Evolutionary conservation across 2,888 invertebrate species (phyloP), one percentile per base, ranked within the genome.

Genomic region (Tinea pellionella): DNA sequence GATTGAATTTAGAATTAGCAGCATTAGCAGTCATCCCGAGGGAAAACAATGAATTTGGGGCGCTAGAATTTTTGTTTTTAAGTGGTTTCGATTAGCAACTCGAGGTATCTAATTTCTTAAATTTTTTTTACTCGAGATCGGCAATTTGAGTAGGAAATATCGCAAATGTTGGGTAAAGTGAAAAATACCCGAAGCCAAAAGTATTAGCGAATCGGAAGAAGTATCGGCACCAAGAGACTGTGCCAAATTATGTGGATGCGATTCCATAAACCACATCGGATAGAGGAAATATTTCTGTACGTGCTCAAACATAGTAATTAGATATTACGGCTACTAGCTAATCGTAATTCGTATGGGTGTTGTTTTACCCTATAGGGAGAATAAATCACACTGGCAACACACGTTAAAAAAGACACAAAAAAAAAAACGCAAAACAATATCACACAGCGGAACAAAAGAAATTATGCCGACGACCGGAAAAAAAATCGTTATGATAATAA

Each of bases 291-390:
- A 72, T 67, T 74, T 73, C 68, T 68, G 82, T 82, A 85, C 87
- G 87, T 87, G 87, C 84, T 74, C 74, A 73, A 75, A 76, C 87
- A 87, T 86, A 85, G 82, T 86, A 86, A 86, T 87, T 86, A 87
- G 84, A 86, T 87, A 87, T 86, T 86, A 86, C 79, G 75, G 72
- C 73, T 72, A 77, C 75, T 71, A 69, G 77, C 82, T 87, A 86
- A 86, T 87, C 83, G 86, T 83, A 82, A 83, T 84, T 85, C 81
- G 80, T 80, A 79, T 80, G 83, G 81, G 81, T 80, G 84, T 86
- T 86, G 85, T 87, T 87, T 86, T 86, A 85, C 82, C 75, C 77
- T 69, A 80, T 81, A 79, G 79, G 85, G 85, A 75, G 79, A 80
- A 85, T 86, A 84, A 87, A 86, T 87, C 86, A 84, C 70, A 68